phyloP scores from a whole-genome alignment of 2,797 vertebrate genomes.

The Malurus splendens region DNA sequence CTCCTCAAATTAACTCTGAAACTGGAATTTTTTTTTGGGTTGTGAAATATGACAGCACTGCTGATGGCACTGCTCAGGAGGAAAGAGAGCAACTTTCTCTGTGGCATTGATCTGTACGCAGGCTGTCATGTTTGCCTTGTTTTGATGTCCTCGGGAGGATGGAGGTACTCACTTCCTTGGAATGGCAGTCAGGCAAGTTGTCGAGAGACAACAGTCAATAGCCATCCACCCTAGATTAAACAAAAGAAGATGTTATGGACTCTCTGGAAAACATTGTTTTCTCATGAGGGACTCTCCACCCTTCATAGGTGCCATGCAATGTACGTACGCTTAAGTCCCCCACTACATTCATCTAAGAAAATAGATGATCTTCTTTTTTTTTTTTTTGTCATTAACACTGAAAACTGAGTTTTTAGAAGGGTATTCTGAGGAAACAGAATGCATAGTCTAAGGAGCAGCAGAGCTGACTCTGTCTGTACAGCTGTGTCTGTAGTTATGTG shows the following conservation, averaged over 20 bases:
- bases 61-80: conserved; percentile 12
- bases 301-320: accelerated
- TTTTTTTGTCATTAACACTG: not conserved
- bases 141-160: not conserved
- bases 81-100: conserved; percentile 1
- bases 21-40: not conserved
- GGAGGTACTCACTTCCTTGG: not conserved
- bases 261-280: not conserved
- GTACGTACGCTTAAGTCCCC: not conserved
- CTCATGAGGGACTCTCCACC: not conserved
- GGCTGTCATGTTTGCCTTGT: conserved; percentile 11
- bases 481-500: not conserved
- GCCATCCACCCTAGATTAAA: not conserved
- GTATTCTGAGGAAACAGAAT: not conserved
- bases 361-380: not conserved
- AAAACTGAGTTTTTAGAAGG: not conserved
- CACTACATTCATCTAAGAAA: not conserved
- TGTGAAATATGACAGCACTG: not conserved
- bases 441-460: not conserved
- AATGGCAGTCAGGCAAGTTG: not conserved
- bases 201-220: conserved; percentile 8
- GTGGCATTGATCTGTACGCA: not conserved
- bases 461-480: not conserved
- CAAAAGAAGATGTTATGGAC: not conserved
- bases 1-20: not conserved